Conservation (phyloP, 1,140 invertebrate genomes). For the Nymphalis io region DNA sequence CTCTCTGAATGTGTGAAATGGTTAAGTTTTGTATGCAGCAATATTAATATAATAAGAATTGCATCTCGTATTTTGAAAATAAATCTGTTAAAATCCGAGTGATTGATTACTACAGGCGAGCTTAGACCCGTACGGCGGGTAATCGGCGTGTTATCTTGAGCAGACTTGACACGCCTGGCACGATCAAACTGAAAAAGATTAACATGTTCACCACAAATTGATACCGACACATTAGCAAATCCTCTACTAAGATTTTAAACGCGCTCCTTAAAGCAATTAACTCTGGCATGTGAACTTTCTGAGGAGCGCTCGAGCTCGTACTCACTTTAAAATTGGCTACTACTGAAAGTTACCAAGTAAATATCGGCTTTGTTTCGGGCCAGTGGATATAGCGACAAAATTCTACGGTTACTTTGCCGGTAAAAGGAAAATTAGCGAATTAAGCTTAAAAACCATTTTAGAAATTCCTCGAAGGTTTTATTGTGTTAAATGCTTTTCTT, state of each 20-base stretch:
- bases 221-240: conserved; percentile 41
- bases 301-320: conserved; percentile 24
- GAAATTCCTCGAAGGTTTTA: conserved; percentile 19
- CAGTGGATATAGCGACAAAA: conserved; percentile 35
- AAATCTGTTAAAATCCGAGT: conserved; percentile 32
- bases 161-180: conserved; percentile 41
- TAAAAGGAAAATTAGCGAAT: conserved; percentile 34
- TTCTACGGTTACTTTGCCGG: conserved; percentile 32
- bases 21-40: conserved; percentile 19
- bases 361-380: conserved; percentile 31
- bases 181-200: conserved; percentile 66
- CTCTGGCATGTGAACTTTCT: conserved; percentile 24
- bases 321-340: conserved; percentile 37
- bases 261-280: conserved; percentile 33
- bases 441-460: conserved; percentile 33
- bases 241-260: conserved; percentile 29
- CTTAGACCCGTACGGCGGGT: conserved; percentile 39
- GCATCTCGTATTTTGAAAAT: conserved; percentile 19
- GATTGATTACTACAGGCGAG: conserved; percentile 51
- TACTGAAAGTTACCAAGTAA: conserved; percentile 36
- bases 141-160: conserved; percentile 56
- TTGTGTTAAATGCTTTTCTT: conserved; percentile 25
- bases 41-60: conserved; percentile 21
- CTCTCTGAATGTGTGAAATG: not conserved
- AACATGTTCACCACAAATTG: conserved; percentile 61